phyloP scores from a whole-genome alignment of 2,113 vertebrate genomes.

The Motacilla alba region DNA sequence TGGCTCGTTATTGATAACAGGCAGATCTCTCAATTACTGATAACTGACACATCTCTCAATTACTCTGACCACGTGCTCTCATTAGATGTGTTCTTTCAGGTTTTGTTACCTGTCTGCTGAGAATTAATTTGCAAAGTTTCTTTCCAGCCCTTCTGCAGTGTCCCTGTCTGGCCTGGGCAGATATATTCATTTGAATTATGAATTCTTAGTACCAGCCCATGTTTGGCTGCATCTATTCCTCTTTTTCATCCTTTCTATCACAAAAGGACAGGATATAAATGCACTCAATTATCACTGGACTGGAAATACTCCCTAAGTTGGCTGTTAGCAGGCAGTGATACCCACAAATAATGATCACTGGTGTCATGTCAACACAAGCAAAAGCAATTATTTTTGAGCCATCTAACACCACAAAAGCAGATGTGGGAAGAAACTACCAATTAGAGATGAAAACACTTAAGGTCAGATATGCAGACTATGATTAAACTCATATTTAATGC shows the following conservation, averaged over 20 bases:
- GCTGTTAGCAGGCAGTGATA: not conserved
- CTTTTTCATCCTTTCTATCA: not conserved
- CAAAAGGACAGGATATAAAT: not conserved
- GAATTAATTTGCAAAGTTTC: not conserved
- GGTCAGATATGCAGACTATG: not conserved
- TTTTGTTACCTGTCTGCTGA: not conserved
- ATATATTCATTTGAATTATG: not conserved
- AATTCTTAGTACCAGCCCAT: not conserved
- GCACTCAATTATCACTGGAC: not conserved
- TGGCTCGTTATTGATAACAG: rapidly evolving
- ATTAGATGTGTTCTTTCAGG: not conserved
- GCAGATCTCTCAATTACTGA: not conserved
- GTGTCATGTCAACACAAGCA: not conserved
- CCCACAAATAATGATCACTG: not conserved
- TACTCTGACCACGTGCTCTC: not conserved
- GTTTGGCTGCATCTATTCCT: not conserved
- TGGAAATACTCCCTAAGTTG: not conserved
- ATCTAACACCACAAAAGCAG: not conserved
- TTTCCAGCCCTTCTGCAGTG: not conserved
- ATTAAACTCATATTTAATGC: not conserved
- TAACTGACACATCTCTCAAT: not conserved
- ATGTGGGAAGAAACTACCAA: constrained; percentile 1
- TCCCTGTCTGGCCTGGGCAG: not conserved
- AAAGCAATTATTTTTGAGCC: constrained; percentile 28
- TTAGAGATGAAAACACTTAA: constrained; percentile 1